Base-by-base conservation (phyloP, 2,888 invertebrate genomes). In the Pecten maximus region DNA sequence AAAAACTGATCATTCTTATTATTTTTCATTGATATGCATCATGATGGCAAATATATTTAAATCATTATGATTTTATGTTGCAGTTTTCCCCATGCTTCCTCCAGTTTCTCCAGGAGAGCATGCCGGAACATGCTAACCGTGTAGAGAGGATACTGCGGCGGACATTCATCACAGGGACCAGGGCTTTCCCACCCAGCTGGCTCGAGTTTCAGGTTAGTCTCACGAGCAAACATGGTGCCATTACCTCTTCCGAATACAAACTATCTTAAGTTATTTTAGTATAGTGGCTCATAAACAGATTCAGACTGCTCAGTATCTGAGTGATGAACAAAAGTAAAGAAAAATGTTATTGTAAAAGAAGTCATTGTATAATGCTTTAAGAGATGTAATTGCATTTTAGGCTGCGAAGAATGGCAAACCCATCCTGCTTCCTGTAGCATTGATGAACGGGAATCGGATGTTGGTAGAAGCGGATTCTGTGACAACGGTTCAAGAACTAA, bases 381-480 rank as follows among this genome's bases (percentile, higher is more conserved):
- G n/a, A n/a, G n/a, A n/a, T n/a, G n/a, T n/a, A n/a, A 87, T 50
- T 90, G 3, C 44, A 40, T 89, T 91, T 0, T 91, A 96, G 95
- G 95, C 96, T n/a, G 95, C 95, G 12, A 96, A 96, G 91, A 96
- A 96, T 91, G 92, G 94, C 86, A 96, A 96, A 91, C 96, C 96
- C 0, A 94, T 96, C 16, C 90, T 96, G 86, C 91, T 96, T 19
- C 95, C 96, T 16, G 93, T 96, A 8, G 94, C 94, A 23, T 91
- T 95, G 91, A 96, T 96, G 96, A 95, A 93, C 90, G 94, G 94
- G 23, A 93, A 94, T 54, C 90, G 95, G n/a, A 92, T 95, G 40
- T 91, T 96, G 86, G 93, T 95, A 35, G 94, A 94, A 89, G 94
- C 94, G 0, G 96, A 96, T 91, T 92, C 95, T 0, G 95, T 95